phyloP scores from a whole-genome alignment of 2,797 vertebrate species.

The Pseudopleuronectes americanus region DNA sequence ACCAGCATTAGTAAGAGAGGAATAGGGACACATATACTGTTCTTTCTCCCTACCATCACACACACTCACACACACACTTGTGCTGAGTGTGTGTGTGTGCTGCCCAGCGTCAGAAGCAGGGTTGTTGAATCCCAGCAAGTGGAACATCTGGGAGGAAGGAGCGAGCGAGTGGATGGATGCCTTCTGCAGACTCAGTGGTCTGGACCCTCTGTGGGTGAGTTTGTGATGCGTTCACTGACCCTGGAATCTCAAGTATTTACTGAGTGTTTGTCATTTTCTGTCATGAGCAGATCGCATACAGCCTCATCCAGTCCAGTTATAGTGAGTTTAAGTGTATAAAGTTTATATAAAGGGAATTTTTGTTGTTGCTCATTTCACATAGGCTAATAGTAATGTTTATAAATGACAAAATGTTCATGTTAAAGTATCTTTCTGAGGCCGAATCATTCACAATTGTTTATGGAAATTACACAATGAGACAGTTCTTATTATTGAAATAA shows the following conservation, averaged over 20 bases:
- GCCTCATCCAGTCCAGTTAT: neutral
- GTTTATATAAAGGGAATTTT: neutral
- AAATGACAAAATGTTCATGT: neutral
- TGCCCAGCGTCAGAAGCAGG: slow-evolving; percentile 54
- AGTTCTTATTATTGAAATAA: neutral
- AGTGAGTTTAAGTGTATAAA: neutral
- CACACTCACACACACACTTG: slow-evolving; percentile 10
- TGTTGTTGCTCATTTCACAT: neutral
- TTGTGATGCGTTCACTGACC: slow-evolving; percentile 51
- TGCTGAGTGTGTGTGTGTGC: slow-evolving; percentile 49
- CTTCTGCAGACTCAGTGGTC: slow-evolving; percentile 87
- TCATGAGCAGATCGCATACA: neutral
- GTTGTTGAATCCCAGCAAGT: slow-evolving; percentile 60
- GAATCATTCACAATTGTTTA: neutral
- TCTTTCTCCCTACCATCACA: slow-evolving; percentile 25
- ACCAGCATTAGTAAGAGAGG: slow-evolving; percentile 40
- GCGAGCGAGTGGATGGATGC: slow-evolving; percentile 84
- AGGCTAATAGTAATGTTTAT: neutral
- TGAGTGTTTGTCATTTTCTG: neutral
- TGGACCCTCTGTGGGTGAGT: slow-evolving; percentile 88
- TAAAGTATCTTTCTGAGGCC: neutral
- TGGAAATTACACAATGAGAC: neutral
- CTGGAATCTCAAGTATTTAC: slow-evolving; percentile 18
- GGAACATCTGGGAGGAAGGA: slow-evolving; percentile 73
- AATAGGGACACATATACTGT: slow-evolving; percentile 41